Conservation (phyloP, 2,888 invertebrate species). For the Polymixis lichenea region DNA sequence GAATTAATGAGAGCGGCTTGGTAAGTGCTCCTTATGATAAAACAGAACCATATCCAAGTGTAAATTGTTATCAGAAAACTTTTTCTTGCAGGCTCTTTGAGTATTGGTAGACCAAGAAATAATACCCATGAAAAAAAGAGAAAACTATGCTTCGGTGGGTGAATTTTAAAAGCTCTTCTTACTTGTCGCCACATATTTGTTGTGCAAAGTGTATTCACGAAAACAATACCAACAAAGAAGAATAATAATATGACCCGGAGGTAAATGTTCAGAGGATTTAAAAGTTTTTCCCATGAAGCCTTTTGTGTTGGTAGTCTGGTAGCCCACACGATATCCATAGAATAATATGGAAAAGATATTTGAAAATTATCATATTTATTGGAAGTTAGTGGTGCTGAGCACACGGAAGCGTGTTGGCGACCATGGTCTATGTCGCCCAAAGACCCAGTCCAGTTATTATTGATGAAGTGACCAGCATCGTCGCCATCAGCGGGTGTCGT, state of each 20-base stretch:
- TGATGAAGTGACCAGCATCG: slow-evolving; percentile 71
- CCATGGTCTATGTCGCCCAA: slow-evolving; percentile 77
- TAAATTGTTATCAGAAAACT: slow-evolving; percentile 70
- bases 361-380: slow-evolving; percentile 78
- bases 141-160: slow-evolving; percentile 71
- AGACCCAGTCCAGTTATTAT: slow-evolving; percentile 81
- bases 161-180: slow-evolving; percentile 66
- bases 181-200: slow-evolving; percentile 67
- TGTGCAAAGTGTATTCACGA: slow-evolving; percentile 70
- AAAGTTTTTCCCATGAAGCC: slow-evolving; percentile 78
- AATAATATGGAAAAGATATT: slow-evolving; percentile 78
- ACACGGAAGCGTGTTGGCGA: slow-evolving; percentile 73
- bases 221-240: slow-evolving; percentile 72
- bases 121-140: slow-evolving; percentile 78
- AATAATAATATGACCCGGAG: slow-evolving; percentile 71
- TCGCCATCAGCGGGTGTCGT: slow-evolving; percentile 67
- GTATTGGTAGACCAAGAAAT: slow-evolving; percentile 77
- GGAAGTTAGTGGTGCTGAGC: slow-evolving; percentile 74
- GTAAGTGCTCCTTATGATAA: slow-evolving; percentile 77
- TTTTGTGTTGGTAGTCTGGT: slow-evolving; percentile 71
- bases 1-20: slow-evolving; percentile 77
- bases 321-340: slow-evolving; percentile 80
- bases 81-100: slow-evolving; percentile 69
- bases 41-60: slow-evolving; percentile 79
- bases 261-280: slow-evolving; percentile 73